Conservation (phyloP, 2,888 invertebrate species). For the Aspidiotus destructor region DNA sequence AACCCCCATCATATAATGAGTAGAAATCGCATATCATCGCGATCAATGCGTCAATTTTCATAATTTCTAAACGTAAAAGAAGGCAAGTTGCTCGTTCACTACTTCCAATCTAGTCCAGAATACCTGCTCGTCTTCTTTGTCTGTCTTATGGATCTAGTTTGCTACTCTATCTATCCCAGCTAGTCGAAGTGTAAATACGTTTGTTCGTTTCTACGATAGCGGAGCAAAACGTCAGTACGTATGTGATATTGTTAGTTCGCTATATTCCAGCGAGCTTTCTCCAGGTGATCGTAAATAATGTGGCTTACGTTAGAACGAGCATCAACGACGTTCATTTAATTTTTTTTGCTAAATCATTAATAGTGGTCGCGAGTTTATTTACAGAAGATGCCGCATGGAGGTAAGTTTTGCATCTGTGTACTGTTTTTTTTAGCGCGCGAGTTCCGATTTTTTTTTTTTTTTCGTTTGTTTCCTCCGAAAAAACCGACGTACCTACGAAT, state of each 20-base stretch:
- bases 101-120: constrained; percentile 22
- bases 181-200: too few species aligned
- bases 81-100: constrained; percentile 16
- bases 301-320: constrained; percentile 9
- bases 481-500: not conserved
- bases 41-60: constrained; percentile 1
- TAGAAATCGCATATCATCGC: constrained; percentile 9
- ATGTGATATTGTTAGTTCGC: too few species aligned
- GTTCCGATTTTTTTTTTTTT: constrained; percentile 7
- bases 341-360: constrained; percentile 12
- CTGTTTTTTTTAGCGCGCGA: constrained; percentile 6
- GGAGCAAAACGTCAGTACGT: too few species aligned
- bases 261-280: constrained; percentile 22
- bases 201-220: too few species aligned
- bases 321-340: constrained; percentile 9
- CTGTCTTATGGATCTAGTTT: constrained; percentile 20
- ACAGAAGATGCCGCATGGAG: constrained; percentile 27
- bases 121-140: constrained; percentile 11
- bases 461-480: constrained; percentile 9
- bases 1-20: constrained; percentile 2
- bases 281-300: constrained; percentile 25
- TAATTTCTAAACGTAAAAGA: constrained; percentile 25
- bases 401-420: constrained; percentile 15
- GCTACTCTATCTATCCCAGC: too few species aligned
- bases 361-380: not conserved